phyloP scores from a whole-genome alignment of 2,797 vertebrate species.

The Allobates femoralis region DNA sequence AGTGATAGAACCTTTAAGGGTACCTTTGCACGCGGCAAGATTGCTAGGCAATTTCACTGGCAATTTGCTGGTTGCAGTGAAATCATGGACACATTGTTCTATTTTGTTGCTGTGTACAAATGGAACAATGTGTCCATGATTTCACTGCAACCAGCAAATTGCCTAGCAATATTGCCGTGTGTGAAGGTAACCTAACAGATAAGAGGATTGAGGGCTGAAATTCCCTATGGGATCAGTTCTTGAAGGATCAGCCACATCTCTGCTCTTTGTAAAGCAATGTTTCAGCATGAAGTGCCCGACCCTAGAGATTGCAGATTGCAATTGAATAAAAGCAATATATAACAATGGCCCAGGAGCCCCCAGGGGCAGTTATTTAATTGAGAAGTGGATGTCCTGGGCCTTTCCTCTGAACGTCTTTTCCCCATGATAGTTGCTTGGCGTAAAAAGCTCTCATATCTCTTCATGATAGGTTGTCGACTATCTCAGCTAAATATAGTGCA shows the following conservation, averaged over 20 bases:
- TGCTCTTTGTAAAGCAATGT: not conserved
- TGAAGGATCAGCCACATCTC: not conserved
- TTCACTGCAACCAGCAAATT: too few relatives aligned
- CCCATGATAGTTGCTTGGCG: not conserved
- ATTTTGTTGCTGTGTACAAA: too few relatives aligned
- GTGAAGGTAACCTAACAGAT: too few relatives aligned
- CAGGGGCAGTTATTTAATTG: not conserved
- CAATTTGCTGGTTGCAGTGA: too few relatives aligned
- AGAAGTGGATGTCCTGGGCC: not conserved
- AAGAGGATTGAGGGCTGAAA: not conserved
- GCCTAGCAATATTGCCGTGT: too few relatives aligned
- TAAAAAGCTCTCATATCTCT: not conserved
- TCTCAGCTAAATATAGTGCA: not conserved
- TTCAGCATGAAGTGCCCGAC: not conserved
- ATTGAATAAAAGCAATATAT: not conserved
- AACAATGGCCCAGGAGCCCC: not conserved
- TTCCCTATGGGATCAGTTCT: not conserved
- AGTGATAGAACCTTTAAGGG: not conserved
- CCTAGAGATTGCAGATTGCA: not conserved
- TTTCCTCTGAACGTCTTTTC: not conserved
- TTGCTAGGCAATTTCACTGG: too few relatives aligned
- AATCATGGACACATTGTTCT: too few relatives aligned
- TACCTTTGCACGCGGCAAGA: too few relatives aligned
- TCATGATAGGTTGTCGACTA: not conserved
- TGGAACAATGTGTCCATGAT: too few relatives aligned